Evolutionary conservation across 2,113 vertebrate genomes (phyloP).

Genomic region (Rhynchopsitta pachyrhyncha): DNA sequence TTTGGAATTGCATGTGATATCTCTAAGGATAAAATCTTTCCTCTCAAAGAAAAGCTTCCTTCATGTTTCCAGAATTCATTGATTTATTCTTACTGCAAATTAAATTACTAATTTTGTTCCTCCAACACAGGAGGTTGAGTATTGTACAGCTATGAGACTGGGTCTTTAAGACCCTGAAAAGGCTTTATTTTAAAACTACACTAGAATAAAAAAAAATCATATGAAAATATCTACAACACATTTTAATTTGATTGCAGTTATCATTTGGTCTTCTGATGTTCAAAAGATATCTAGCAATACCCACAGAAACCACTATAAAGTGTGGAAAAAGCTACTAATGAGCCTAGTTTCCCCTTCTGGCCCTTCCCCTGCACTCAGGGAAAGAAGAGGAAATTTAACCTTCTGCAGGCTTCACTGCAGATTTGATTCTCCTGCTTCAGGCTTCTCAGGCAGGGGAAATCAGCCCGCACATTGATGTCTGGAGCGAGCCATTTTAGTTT

Average conservation of each 20-base stretch:
- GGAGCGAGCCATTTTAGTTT: neutral
- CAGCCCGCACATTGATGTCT: fast-evolving
- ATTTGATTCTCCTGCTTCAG: neutral
- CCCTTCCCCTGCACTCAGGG: neutral
- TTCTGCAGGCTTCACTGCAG: neutral
- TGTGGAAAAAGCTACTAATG: neutral
- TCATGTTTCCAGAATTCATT: neutral
- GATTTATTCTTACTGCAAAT: neutral
- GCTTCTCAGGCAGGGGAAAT: neutral
- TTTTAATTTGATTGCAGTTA: neutral
- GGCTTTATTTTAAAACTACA: neutral
- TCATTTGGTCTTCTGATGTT: neutral
- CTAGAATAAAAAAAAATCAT: neutral
- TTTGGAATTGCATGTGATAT: neutral
- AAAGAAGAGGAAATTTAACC: neutral
- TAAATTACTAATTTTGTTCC: neutral
- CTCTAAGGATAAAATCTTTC: neutral
- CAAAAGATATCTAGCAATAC: neutral
- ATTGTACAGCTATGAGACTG: neutral
- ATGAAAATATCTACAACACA: neutral
- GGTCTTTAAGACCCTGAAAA: neutral
- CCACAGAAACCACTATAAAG: neutral
- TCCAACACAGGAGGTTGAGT: neutral
- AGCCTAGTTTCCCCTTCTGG: neutral
- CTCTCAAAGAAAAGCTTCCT: neutral